Evolutionary conservation across 2,113 vertebrate genomes (phyloP).

Genomic region (Motacilla alba): DNA sequence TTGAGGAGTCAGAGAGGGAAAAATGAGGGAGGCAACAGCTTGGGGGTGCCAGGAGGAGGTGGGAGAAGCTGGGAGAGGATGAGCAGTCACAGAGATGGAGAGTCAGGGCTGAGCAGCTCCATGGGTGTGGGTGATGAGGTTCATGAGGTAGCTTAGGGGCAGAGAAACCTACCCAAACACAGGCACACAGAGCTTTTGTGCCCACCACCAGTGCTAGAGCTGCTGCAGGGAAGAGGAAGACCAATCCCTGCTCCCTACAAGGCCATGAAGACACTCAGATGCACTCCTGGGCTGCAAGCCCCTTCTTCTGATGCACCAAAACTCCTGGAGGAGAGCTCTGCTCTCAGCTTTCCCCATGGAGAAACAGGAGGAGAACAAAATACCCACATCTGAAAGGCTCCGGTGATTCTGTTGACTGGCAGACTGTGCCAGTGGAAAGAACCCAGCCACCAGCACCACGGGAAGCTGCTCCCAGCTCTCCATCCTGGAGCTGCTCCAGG

Average conservation of each 20-base stretch:
- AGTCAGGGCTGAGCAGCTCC: neutral
- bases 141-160: neutral
- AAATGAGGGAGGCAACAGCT: neutral
- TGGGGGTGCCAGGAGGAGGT: neutral
- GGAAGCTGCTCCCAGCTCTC: neutral
- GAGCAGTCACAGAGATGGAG: neutral
- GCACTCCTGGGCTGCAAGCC: rapidly evolving
- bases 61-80: neutral
- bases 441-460: rapidly evolving
- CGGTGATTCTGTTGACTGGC: neutral
- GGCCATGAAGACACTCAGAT: rapidly evolving
- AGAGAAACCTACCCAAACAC: neutral
- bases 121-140: rapidly evolving
- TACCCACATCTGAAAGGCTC: neutral
- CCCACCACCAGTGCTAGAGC: neutral
- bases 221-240: neutral
- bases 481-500: neutral
- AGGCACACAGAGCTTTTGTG: neutral
- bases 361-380: neutral
- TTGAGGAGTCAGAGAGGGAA: neutral
- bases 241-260: neutral
- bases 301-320: neutral
- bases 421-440: neutral
- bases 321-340: neutral
- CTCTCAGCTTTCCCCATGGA: neutral